These are phyloP conservation scores for Leptinotarsa tumamoca DNA, from an alignment of 2,888 invertebrate species.

Conservation along the genomic window DNA sequence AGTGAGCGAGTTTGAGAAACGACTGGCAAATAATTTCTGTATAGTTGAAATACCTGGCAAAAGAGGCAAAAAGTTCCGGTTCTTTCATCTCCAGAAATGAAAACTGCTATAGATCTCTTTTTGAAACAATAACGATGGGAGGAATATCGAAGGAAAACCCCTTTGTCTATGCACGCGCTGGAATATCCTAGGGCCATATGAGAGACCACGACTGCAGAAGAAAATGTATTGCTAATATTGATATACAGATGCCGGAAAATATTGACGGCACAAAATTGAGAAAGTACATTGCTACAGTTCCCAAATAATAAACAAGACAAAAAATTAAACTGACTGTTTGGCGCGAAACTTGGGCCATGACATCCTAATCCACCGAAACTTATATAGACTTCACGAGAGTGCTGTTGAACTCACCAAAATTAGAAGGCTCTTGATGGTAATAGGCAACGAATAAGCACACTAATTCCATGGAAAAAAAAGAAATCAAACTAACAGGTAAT, in stretches of 20 bases:
- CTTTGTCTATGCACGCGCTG: too few species aligned
- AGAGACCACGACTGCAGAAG: too few species aligned
- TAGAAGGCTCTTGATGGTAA: constrained; percentile 48
- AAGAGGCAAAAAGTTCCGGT: too few species aligned
- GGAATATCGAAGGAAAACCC: too few species aligned
- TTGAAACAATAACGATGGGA: too few species aligned
- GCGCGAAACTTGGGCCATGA: constrained; percentile 52
- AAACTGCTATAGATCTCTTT: too few species aligned
- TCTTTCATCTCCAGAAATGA: too few species aligned
- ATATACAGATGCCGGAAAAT: constrained; percentile 37
- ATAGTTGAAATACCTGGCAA: too few species aligned
- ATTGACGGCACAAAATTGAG: constrained; percentile 50
- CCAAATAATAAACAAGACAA: constrained; percentile 51
- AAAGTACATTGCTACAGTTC: constrained; percentile 52
- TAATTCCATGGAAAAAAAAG: constrained; percentile 39
- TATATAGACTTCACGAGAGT: constrained; percentile 50
- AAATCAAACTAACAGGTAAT: constrained; percentile 26
- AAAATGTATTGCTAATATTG: not conserved
- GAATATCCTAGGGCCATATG: too few species aligned
- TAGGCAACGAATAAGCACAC: constrained; percentile 48
- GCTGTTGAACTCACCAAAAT: constrained; percentile 48
- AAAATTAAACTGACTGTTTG: constrained; percentile 52
- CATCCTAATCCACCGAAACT: constrained; percentile 48
- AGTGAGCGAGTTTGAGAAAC: constrained; percentile 19
- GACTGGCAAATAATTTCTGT: too few species aligned